Percentiles rank a stretch among this genome's conserved stretches.
Evolutionary conservation across 2,888 invertebrate species (phyloP).

Genomic region (Xestia sexstrigata): DNA sequence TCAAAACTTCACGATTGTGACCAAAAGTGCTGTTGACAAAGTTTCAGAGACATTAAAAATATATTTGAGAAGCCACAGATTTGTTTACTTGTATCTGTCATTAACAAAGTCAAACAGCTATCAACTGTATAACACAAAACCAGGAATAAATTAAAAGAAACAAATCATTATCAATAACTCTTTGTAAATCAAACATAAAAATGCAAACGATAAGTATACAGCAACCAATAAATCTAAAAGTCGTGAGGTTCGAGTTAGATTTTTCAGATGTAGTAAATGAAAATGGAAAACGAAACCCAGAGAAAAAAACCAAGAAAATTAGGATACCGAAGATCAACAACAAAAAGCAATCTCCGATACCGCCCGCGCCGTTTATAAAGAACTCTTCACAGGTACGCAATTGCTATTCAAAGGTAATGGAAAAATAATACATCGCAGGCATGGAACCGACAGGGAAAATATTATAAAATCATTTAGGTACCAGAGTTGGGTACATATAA

Average conservation of each 20-base stretch:
- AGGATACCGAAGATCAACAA: conserved; percentile 77
- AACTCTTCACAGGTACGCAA: conserved; percentile 75
- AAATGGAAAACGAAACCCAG: conserved; percentile 68
- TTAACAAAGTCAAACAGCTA: conserved; percentile 39
- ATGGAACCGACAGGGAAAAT: conserved; percentile 25
- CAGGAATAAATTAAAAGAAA: conserved; percentile 15
- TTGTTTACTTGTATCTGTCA: conserved; percentile 34
- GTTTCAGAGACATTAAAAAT: conserved; percentile 10
- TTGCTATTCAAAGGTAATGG: conserved; percentile 43
- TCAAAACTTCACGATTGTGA: neutral
- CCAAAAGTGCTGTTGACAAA: conserved; percentile 34
- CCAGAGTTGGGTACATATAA: neutral
- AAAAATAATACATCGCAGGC: conserved; percentile 37
- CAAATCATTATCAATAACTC: conserved; percentile 29
- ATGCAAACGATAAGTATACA: conserved; percentile 85
- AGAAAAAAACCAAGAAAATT: conserved; percentile 78
- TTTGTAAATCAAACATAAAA: conserved; percentile 38
- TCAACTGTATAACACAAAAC: conserved; percentile 22
- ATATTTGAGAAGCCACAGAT: conserved; percentile 6
- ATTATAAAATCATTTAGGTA: conserved; percentile 6
- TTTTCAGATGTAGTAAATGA: conserved; percentile 76
- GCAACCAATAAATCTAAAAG: conserved; percentile 86
- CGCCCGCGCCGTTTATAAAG: conserved; percentile 77
- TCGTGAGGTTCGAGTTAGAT: conserved; percentile 85
- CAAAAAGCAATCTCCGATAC: conserved; percentile 75